These are phyloP conservation scores for Drosophila mojavensis DNA, from an alignment of 1,140 invertebrate species.

Conservation along the genomic window DNA sequence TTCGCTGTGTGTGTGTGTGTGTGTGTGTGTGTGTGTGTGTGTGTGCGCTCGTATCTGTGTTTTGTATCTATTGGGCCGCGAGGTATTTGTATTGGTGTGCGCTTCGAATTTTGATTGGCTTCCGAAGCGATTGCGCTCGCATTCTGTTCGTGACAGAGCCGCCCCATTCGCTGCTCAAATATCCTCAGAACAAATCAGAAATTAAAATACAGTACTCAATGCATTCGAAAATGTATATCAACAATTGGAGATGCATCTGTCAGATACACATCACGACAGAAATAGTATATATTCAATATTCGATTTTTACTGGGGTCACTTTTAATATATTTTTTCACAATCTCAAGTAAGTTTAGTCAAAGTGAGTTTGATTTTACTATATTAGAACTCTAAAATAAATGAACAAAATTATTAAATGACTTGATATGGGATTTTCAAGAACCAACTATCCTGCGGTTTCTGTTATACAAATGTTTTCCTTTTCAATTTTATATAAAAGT, in stretches of 20 bases:
- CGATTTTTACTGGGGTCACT: no score
- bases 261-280: no score
- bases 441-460: no score
- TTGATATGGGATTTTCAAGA: no score
- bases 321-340: no score
- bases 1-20: background rate
- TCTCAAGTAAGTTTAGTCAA: no score
- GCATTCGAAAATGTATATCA: background rate
- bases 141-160: constrained; percentile 31
- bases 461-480: no score
- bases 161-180: constrained; percentile 31
- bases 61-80: constrained; percentile 21
- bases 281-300: no score
- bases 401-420: no score
- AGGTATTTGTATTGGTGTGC: constrained; percentile 44
- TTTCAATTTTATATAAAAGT: no score
- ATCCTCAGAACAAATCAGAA: constrained; percentile 12
- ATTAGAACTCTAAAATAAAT: no score
- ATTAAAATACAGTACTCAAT: background rate
- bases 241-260: background rate
- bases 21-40: background rate
- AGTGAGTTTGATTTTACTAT: no score
- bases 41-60: constrained; percentile 37
- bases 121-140: constrained; percentile 59
- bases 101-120: constrained; percentile 79